Evolutionary conservation across 2,797 vertebrate species (phyloP).

Genomic region (Dipus sagitta): DNA sequence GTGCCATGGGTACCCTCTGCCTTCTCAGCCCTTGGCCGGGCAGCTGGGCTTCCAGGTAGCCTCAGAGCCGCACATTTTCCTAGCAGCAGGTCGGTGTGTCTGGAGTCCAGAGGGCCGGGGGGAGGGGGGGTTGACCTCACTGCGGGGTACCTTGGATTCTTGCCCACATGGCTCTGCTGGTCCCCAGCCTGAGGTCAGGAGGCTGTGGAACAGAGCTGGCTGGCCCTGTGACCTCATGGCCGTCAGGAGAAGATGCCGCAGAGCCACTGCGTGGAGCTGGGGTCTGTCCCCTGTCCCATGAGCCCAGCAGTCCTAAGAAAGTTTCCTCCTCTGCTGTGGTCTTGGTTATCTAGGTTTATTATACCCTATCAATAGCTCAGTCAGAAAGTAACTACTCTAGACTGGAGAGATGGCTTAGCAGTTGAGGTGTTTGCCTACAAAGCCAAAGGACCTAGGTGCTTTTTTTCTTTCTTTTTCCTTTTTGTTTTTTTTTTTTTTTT

Average conservation of each 20-base stretch:
- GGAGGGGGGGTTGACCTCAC: rapidly evolving
- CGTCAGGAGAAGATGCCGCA: neutral
- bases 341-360: too few relatives aligned
- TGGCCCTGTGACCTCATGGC: neutral
- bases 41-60: neutral
- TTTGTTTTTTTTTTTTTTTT: too few relatives aligned
- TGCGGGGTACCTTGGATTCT: rapidly evolving
- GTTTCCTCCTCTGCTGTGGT: rapidly evolving
- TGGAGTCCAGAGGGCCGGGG: neutral
- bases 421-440: too few relatives aligned
- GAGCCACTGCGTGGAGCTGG: rapidly evolving
- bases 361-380: rapidly evolving
- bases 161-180: rapidly evolving
- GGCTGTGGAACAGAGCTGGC: too few relatives aligned
- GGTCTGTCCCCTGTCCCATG: rapidly evolving
- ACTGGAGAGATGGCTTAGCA: too few relatives aligned
- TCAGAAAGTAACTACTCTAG: neutral
- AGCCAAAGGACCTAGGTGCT: too few relatives aligned
- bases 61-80: rapidly evolving
- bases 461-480: too few relatives aligned
- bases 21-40: neutral
- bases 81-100: neutral
- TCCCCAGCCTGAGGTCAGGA: rapidly evolving
- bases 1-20: rapidly evolving
- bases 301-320: rapidly evolving